Conservation (phyloP, 2,888 invertebrate species). For the Proisotoma minuta region DNA sequence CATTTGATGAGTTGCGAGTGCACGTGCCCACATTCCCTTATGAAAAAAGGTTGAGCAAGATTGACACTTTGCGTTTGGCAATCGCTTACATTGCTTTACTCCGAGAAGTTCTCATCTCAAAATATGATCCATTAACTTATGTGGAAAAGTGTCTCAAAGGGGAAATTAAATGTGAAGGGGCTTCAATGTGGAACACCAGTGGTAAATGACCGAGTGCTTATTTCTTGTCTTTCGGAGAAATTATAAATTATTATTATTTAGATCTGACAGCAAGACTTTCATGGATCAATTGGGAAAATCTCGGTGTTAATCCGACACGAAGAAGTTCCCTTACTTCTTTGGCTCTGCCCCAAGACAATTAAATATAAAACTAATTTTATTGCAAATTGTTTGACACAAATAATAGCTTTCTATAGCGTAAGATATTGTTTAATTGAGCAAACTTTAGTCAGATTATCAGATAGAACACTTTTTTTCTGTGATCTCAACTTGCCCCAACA, state of each 20-base stretch:
- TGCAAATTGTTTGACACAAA: no score
- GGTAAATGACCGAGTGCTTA: constrained; percentile 60
- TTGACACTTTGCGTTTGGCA: constrained; percentile 92
- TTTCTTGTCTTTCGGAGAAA: neutral
- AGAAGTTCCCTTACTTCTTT: constrained; percentile 76
- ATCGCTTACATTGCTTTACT: constrained; percentile 96
- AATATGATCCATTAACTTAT: constrained; percentile 86
- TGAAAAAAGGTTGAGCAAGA: constrained; percentile 96
- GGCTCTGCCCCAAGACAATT: constrained; percentile 67
- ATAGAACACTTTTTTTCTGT: no score
- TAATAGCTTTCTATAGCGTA: no score
- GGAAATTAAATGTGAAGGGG: constrained; percentile 74
- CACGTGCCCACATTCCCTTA: constrained; percentile 99
- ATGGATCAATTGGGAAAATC: constrained; percentile 99
- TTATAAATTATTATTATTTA: constrained; percentile 51
- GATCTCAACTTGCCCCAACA: no score
- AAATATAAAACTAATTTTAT: neutral
- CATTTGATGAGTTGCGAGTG: constrained; percentile 94
- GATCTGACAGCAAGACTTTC: constrained; percentile 93
- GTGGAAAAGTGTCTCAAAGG: constrained; percentile 87
- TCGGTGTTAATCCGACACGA: constrained; percentile 87
- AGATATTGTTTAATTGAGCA: no score
- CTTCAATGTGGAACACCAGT: constrained; percentile 93
- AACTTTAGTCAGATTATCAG: no score
- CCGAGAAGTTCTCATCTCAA: constrained; percentile 78